Percentiles rank a stretch among this genome's conserved stretches.
Conservation (phyloP, 2,888 invertebrate genomes). For the Rhingia rostrata region DNA sequence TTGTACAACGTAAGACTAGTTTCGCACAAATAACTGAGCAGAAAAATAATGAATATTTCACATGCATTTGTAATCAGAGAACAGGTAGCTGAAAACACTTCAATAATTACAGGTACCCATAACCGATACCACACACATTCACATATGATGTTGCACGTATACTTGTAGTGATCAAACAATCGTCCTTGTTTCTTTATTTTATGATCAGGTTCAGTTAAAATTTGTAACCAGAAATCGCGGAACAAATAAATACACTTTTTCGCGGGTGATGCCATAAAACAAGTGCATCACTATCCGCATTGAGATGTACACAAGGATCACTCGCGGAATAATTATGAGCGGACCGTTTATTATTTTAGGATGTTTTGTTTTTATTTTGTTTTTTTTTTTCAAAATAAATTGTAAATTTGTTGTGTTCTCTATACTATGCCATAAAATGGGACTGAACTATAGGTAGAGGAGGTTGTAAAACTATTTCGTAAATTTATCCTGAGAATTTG, state of each 20-base stretch:
- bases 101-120: slow-evolving; percentile 60
- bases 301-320: slow-evolving; percentile 15
- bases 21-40: slow-evolving; percentile 42
- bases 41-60: slow-evolving; percentile 33
- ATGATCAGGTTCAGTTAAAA: slow-evolving; percentile 29
- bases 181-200: slow-evolving; percentile 39
- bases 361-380: not conserved
- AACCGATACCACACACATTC: slow-evolving; percentile 41
- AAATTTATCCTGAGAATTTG: slow-evolving; percentile 70
- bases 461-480: slow-evolving; percentile 23
- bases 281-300: slow-evolving; percentile 53
- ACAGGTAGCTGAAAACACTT: slow-evolving; percentile 48
- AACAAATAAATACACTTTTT: slow-evolving; percentile 35
- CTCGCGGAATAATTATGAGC: slow-evolving; percentile 9
- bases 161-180: slow-evolving; percentile 27
- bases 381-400: slow-evolving; percentile 38
- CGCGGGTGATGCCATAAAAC: slow-evolving; percentile 60
- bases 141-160: slow-evolving; percentile 30
- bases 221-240: slow-evolving; percentile 43
- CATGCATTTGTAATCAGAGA: slow-evolving; percentile 56
- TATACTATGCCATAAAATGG: slow-evolving; percentile 35
- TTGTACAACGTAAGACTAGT: slow-evolving; percentile 56
- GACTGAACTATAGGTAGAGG: slow-evolving; percentile 19
- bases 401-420: slow-evolving; percentile 32
- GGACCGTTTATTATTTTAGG: slow-evolving; percentile 45